Evolutionary conservation across 2,113 vertebrate species (phyloP), one percentile per base, ranked within the genome.

Genomic region (Aspiorhynchus laticeps): DNA sequence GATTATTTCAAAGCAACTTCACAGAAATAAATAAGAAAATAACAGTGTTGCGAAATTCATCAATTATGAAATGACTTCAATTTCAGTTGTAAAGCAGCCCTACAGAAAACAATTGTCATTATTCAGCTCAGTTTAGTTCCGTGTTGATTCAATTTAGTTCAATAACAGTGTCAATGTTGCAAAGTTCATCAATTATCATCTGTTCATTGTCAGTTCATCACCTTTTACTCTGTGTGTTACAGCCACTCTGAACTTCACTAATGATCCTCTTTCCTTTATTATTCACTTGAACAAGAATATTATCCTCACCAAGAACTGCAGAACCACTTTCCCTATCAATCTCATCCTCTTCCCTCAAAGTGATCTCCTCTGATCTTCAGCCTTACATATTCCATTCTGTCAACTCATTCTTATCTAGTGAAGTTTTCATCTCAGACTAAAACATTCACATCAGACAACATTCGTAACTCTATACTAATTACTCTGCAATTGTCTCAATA

Each of bases 401-500:
- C 76, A 79, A 36, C 48, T 33, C 17, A 24, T 56, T 7, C 46
- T 51, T 56, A 56, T 56, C 28, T 53, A 79, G 28, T 7, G 24
- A 33, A 84, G 69, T 28, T 56, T 48, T 61, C 0, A 0, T 36
- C 26, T 33, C 19, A 56, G 31, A 19, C 28, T 41, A 74, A 26
- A 12, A 48, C 6, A 8, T 85, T 41, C 36, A 85, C 53, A 80
- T 26, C 53, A 74, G 82, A 84, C 46, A 84, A 84, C 19, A 74
- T 31, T 33, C 51, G 38, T 61, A 38, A 80, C 24, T n/a, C 51
- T 21, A 38, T 56, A 56, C 48, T 56, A 80, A 80, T 59, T 80
- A 26, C 26, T 59, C 21, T 61, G 77, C 28, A 38, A n/a, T 80
- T 59, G 19, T 79, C 51, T 59, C 17, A 43, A 76, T 5, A 5